phyloP scores from a whole-genome alignment of 2,888 invertebrate species.

The Acleris laterana region DNA sequence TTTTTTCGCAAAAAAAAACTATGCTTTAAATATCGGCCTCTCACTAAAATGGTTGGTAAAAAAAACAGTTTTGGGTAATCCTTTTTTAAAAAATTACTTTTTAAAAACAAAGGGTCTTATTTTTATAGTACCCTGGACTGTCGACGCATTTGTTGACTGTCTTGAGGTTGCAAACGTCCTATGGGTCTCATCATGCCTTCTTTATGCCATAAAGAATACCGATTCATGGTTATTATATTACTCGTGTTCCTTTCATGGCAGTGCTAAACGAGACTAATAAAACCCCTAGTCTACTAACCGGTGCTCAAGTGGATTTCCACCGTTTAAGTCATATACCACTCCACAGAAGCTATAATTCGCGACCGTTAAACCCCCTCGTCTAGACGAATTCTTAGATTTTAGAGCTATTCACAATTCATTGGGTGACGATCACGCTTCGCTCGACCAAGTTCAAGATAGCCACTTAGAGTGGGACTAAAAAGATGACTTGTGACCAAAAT shows the following conservation, averaged over 20 bases:
- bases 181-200: too few relatives aligned
- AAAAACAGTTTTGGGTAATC: too few relatives aligned
- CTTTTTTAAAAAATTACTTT: too few relatives aligned
- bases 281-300: background rate
- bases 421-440: constrained; percentile 53
- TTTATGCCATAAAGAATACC: too few relatives aligned
- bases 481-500: background rate
- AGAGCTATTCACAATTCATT: constrained; percentile 68
- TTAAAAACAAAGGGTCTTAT: too few relatives aligned
- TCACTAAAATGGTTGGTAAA: background rate
- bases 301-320: background rate
- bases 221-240: too few relatives aligned
- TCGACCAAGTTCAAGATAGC: constrained; percentile 27
- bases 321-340: background rate
- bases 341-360: constrained; percentile 70
- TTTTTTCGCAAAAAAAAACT: constrained; percentile 49
- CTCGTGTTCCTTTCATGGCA: too few relatives aligned
- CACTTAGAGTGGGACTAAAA: constrained; percentile 2
- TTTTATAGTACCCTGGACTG: too few relatives aligned
- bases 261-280: background rate
- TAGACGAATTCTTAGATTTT: constrained; percentile 67
- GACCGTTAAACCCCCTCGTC: constrained; percentile 70
- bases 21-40: constrained; percentile 32
- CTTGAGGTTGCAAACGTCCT: too few relatives aligned
- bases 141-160: too few relatives aligned